Base-by-base conservation (phyloP, 1,140 invertebrate genomes). In the Zophobas atratus region DNA sequence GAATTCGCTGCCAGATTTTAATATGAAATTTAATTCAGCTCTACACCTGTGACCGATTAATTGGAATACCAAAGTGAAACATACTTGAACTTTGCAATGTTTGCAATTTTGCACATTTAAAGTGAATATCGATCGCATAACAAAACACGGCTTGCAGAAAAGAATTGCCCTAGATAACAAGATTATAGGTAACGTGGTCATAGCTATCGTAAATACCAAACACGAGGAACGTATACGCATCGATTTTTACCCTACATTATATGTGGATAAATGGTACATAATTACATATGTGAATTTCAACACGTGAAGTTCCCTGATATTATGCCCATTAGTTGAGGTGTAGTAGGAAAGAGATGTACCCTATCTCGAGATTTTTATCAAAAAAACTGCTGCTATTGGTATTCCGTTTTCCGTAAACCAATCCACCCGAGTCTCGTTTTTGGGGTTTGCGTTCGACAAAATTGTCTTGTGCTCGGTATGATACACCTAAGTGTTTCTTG, bases 1-100 rank as follows among this genome's bases (percentile, higher is more conserved):
- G 49, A 51, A 72, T 67, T 70, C 34, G 8, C 57, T 70, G 70
- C 48, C 77, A 70, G 67, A 78, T 78, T 78, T 78, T 78, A 75
- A 78, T 78, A 63, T 35, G 56, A 72, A 78, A 78, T 78, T 57
- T 74, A 41, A 74, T 75, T 56, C 51, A 55, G 51, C 33, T 33
- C 4, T 46, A 51, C 60, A 67, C 60, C 60, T 67, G 56, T 36
- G 35, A 20, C 49, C 2, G 20, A 51, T 6, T 67, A 67, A 67
- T 67, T 67, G 60, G 39, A 67, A 67, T 67, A 67, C 38, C 60
- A 51, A 20, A 51, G 6, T 51, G 2, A 4, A 51, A 20, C 49
- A 20, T 2, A 51, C n/a, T n/a, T 51, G 6, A 2, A 51, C 49
- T 46, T 46, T 46, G 6, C 43, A 46, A 46, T 46, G 20, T 20